These are phyloP conservation scores for Hemistola chrysoprasaria DNA, from an alignment of 2,888 invertebrate species.

Conservation along the genomic window DNA sequence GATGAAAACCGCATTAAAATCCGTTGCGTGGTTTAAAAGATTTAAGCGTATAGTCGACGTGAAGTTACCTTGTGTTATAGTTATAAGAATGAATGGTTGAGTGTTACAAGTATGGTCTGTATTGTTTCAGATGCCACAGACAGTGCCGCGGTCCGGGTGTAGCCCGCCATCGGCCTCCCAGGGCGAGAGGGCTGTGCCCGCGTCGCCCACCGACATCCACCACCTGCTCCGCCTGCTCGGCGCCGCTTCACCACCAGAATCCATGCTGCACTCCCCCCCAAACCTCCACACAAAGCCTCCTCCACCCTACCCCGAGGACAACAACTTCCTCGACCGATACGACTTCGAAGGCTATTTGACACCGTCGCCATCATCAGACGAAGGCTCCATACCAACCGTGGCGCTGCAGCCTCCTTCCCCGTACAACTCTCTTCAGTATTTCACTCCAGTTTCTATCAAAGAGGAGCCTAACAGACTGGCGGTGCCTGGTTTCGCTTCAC, in stretches of 20 bases:
- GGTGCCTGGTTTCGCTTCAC: slow-evolving; percentile 74
- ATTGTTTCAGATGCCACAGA: slow-evolving; percentile 90
- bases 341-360: slow-evolving; percentile 76
- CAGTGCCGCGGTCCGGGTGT: slow-evolving; percentile 89
- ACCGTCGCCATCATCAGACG: slow-evolving; percentile 78
- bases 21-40: no score
- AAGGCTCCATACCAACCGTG: slow-evolving; percentile 80
- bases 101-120: slow-evolving; percentile 17
- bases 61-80: no score
- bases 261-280: slow-evolving; percentile 74
- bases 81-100: no score
- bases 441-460: slow-evolving; percentile 67
- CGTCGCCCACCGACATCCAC: slow-evolving; percentile 77
- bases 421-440: slow-evolving; percentile 69
- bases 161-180: slow-evolving; percentile 89
- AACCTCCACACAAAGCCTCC: slow-evolving; percentile 71
- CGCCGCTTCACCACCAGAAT: slow-evolving; percentile 75
- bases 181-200: slow-evolving; percentile 83
- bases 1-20: no score
- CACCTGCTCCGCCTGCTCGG: slow-evolving; percentile 73
- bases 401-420: slow-evolving; percentile 82
- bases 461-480: slow-evolving; percentile 79
- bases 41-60: no score
- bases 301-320: slow-evolving; percentile 67
- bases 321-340: slow-evolving; percentile 73